phyloP scores from a whole-genome alignment of 2,797 vertebrate species.

The Fistularia commersonii region DNA sequence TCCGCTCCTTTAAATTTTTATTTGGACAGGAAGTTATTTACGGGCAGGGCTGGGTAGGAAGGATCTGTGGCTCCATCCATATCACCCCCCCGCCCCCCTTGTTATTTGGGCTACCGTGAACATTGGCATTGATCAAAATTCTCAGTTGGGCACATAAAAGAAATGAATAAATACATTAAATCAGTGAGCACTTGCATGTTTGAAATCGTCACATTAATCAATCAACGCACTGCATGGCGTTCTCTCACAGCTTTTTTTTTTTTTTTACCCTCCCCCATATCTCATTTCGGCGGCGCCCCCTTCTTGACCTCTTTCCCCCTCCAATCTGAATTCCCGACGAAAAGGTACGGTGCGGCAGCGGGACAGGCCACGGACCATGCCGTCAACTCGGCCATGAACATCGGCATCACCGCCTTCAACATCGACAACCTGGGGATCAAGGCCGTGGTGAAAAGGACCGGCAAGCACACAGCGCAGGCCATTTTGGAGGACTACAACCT shows the following conservation, averaged over 20 bases:
- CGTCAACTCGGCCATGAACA: conserved; percentile 92
- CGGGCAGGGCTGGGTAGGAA: too few species aligned
- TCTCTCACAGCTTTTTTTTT: conserved; percentile 4
- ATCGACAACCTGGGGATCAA: conserved; percentile 95
- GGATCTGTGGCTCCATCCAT: too few species aligned
- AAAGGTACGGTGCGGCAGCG: conserved; percentile 89
- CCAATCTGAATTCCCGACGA: conserved; percentile 32
- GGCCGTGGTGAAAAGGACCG: conserved; percentile 91
- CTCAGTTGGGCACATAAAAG: too few species aligned
- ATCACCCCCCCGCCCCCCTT: too few species aligned
- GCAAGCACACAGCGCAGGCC: conserved; percentile 86
- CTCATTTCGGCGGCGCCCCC: too few species aligned
- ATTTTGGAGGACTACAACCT: conserved; percentile 91
- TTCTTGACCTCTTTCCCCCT: background rate
- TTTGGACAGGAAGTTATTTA: too few species aligned
- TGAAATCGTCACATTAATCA: conserved; percentile 13
- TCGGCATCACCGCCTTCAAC: conserved; percentile 92
- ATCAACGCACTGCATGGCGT: conserved; percentile 32
- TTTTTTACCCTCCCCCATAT: background rate
- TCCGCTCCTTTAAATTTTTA: too few species aligned
- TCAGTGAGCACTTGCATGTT: conserved; percentile 39
- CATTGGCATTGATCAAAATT: too few species aligned
- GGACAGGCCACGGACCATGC: conserved; percentile 91
- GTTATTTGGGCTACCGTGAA: too few species aligned
- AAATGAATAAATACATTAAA: too few species aligned